phyloP scores from a whole-genome alignment of 2,113 vertebrate species.

The Ciconia maguari region DNA sequence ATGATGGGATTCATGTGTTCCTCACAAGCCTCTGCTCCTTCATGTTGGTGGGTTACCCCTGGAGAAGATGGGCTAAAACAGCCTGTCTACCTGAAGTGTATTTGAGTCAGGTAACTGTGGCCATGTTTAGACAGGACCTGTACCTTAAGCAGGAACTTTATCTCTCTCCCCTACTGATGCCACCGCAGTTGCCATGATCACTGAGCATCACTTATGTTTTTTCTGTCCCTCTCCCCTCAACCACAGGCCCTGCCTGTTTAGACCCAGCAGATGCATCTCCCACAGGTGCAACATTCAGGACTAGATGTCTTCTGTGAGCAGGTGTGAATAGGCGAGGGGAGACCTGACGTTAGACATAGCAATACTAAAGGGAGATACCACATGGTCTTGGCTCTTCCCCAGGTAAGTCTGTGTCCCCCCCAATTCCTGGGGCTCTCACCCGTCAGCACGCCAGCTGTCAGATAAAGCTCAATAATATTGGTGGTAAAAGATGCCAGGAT shows the following conservation, averaged over 20 bases:
- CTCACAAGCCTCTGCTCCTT: background rate
- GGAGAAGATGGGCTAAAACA: background rate
- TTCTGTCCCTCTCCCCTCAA: background rate
- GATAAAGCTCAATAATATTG: constrained; percentile 77
- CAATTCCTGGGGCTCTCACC: constrained; percentile 44
- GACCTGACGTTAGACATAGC: background rate
- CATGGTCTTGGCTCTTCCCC: background rate
- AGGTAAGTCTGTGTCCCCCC: background rate
- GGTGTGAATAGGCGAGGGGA: background rate
- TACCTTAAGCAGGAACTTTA: background rate
- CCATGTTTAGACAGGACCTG: background rate
- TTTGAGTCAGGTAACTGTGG: background rate
- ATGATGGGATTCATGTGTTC: background rate
- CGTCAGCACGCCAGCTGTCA: constrained; percentile 78
- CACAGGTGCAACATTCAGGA: background rate
- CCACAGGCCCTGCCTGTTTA: background rate
- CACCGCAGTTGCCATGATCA: background rate
- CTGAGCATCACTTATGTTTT: background rate
- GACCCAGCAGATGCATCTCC: background rate
- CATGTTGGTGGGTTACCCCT: background rate
- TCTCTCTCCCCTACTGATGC: background rate
- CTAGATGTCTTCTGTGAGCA: background rate
- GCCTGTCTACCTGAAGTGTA: background rate
- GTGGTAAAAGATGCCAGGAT: constrained; percentile 77
- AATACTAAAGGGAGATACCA: background rate